Conservation (phyloP, 2,888 invertebrate species). For the Acrobasis suavella region DNA sequence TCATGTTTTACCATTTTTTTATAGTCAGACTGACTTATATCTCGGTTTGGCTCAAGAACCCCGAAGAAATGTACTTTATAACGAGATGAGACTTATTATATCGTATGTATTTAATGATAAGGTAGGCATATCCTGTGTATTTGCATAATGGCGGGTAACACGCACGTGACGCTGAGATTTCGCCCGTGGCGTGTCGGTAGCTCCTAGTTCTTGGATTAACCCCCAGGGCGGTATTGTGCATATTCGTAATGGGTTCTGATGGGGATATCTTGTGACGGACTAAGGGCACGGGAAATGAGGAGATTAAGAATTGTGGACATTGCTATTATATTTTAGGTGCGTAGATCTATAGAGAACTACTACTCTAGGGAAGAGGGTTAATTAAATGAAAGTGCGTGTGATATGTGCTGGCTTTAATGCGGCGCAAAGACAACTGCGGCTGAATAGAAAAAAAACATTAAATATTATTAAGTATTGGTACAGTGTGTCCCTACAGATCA, state of each 20-base stretch:
- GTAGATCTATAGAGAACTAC: too few species aligned
- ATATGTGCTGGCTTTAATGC: too few species aligned
- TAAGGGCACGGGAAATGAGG: constrained; percentile 5
- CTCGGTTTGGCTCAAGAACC: neutral
- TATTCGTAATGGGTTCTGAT: constrained; percentile 27
- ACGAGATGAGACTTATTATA: constrained; percentile 56
- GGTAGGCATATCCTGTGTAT: constrained; percentile 63
- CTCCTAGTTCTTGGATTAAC: constrained; percentile 46
- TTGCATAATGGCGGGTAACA: constrained; percentile 62
- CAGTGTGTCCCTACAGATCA: too few species aligned
- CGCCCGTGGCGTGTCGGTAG: constrained; percentile 29
- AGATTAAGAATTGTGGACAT: neutral
- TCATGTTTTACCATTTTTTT: neutral
- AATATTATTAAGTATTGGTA: too few species aligned
- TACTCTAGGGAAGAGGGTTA: too few species aligned
- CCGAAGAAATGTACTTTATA: constrained; percentile 30
- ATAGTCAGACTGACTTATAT: neutral
- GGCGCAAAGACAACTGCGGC: too few species aligned
- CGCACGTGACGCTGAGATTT: constrained; percentile 44
- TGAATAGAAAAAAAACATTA: too few species aligned
- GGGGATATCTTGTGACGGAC: constrained; percentile 7
- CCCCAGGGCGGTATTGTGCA: constrained; percentile 47
- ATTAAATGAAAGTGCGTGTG: too few species aligned
- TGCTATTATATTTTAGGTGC: too few species aligned
- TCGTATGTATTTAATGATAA: constrained; percentile 54